These are phyloP conservation scores for Altica lythri DNA, from an alignment of 2,888 invertebrate genomes.

Conservation along the genomic window DNA sequence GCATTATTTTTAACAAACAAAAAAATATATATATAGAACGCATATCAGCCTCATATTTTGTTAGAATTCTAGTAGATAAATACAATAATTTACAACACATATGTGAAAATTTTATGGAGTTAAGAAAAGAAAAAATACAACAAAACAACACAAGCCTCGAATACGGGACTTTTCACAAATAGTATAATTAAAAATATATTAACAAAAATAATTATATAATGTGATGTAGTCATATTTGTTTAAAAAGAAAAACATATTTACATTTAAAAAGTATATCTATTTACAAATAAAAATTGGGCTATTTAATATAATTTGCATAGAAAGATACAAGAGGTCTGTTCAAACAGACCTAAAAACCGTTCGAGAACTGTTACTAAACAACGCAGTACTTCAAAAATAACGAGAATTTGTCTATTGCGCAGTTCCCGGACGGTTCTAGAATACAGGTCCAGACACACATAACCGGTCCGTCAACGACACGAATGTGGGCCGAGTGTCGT, in stretches of 20 bases:
- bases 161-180: slow-evolving; percentile 43
- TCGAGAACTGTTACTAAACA: too few species aligned
- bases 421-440: too few species aligned
- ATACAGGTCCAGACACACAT: too few species aligned
- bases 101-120: slow-evolving; percentile 19
- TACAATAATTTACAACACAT: slow-evolving; percentile 10
- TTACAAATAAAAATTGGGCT: too few species aligned
- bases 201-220: slow-evolving; percentile 50
- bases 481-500: too few species aligned
- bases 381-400: too few species aligned
- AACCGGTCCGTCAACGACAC: too few species aligned
- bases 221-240: slow-evolving; percentile 9
- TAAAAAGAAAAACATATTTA: background rate
- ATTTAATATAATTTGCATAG: too few species aligned
- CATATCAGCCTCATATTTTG: slow-evolving; percentile 16
- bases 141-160: slow-evolving; percentile 47
- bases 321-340: too few species aligned
- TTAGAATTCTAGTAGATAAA: slow-evolving; percentile 15
- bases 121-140: slow-evolving; percentile 39
- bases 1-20: background rate
- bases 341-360: too few species aligned
- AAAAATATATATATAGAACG: slow-evolving; percentile 7
- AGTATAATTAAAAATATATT: slow-evolving; percentile 47
- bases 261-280: too few species aligned
- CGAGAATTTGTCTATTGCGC: too few species aligned